Percentiles rank a stretch among this genome's conserved stretches.
These are phyloP conservation scores for Drosophila bunnanda DNA, from an alignment of 2,888 invertebrate species.

Conservation along the genomic window DNA sequence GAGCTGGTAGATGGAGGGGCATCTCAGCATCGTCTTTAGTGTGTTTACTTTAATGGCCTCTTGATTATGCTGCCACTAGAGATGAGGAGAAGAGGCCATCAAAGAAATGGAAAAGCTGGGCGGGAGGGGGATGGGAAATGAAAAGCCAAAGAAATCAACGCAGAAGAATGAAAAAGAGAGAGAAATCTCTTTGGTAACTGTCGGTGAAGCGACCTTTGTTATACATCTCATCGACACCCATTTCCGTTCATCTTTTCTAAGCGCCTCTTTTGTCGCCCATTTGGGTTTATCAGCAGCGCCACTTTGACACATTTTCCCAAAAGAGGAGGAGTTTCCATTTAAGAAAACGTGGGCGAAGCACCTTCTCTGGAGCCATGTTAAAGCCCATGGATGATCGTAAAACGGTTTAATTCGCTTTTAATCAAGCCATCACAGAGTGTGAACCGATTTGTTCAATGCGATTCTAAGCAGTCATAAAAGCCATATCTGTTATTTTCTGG, in stretches of 20 bases:
- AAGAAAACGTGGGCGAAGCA: conserved; percentile 52
- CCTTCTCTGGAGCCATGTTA: conserved; percentile 45
- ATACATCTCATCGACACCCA: conserved; percentile 50
- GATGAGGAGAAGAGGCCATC: conserved; percentile 31
- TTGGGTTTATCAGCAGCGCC: conserved; percentile 29
- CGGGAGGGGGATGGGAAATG: conserved; percentile 1
- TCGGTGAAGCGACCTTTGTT: conserved; percentile 37
- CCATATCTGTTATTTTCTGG: conserved; percentile 31
- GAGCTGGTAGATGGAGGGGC: conserved; percentile 3
- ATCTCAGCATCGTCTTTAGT: conserved; percentile 36
- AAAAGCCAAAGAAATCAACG: conserved; percentile 31
- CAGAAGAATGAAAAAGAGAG: conserved; percentile 40
- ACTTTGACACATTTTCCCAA: conserved; percentile 51
- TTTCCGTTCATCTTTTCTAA: conserved; percentile 68
- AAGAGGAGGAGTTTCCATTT: conserved; percentile 8
- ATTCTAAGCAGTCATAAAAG: conserved; percentile 7
- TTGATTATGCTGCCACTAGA: conserved; percentile 63
- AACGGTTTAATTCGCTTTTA: conserved; percentile 63
- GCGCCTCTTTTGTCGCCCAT: conserved; percentile 68
- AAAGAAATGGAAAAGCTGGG: conserved; percentile 40
- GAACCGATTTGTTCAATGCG: conserved; percentile 59
- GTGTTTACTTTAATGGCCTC: conserved; percentile 69
- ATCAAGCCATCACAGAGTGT: conserved; percentile 63
- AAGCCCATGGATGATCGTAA: conserved; percentile 47
- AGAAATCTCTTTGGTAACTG: conserved; percentile 51